A percentile compares a stretch with the other conserved stretches of the same genome.
Evolutionary conservation across 2,113 vertebrate species (phyloP).

Genomic region (Willisornis vidua): DNA sequence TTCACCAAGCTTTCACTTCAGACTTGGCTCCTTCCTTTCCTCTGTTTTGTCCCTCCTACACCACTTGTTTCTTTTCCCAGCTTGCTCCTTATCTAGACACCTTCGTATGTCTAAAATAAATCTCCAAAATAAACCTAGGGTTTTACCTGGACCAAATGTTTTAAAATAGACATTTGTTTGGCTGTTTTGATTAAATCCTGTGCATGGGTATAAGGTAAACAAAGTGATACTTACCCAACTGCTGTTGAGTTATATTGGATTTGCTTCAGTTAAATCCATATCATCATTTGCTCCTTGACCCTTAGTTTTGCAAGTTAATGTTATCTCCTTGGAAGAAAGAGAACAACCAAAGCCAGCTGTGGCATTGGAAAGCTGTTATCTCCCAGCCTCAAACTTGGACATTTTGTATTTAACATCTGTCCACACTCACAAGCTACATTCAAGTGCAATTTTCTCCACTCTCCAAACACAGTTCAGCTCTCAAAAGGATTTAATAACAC

Average conservation of each 20-base stretch:
- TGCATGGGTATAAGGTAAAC: background rate
- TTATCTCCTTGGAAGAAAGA: background rate
- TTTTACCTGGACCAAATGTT: background rate
- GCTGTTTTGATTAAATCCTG: background rate
- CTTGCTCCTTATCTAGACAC: background rate
- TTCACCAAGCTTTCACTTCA: background rate
- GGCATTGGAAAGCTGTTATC: background rate
- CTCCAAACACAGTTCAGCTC: background rate
- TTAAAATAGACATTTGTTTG: background rate
- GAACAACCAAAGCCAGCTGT: background rate
- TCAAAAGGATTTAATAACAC: background rate
- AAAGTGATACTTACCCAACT: background rate
- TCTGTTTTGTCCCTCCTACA: background rate
- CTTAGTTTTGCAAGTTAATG: background rate
- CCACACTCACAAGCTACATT: background rate
- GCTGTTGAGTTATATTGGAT: background rate
- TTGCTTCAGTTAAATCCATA: background rate
- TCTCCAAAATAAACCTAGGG: background rate
- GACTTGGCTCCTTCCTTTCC: background rate
- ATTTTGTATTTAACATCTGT: background rate
- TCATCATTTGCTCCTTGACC: background rate
- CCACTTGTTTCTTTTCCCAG: background rate
- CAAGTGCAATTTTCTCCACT: background rate
- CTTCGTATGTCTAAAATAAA: background rate
- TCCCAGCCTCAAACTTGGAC: background rate